Evolutionary conservation across 2,113 vertebrate species (phyloP).

Genomic region (Potamarius usumacintae): DNA sequence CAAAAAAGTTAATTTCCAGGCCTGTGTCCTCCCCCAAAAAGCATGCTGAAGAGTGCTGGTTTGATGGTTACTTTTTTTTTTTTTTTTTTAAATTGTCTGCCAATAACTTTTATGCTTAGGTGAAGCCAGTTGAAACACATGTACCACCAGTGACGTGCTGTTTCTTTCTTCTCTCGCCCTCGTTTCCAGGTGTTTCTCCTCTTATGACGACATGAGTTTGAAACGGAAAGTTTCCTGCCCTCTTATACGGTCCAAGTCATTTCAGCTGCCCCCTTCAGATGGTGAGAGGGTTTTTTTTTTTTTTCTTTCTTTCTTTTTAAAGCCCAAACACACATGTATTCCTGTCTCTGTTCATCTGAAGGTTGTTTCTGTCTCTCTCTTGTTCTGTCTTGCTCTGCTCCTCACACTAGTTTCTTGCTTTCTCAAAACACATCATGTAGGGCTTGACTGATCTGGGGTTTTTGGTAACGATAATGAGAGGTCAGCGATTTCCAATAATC

Average conservation of each 20-base stretch:
- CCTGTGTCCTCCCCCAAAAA: neutral
- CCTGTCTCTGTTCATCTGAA: neutral
- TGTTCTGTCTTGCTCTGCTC: neutral
- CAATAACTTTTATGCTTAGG: neutral
- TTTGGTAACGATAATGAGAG: too few relatives aligned
- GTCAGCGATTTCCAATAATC: too few relatives aligned
- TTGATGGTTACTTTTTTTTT: neutral
- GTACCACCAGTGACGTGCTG: neutral
- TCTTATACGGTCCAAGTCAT: conserved; percentile 92
- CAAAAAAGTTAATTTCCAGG: too few relatives aligned
- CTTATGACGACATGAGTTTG: conserved; percentile 95
- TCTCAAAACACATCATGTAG: neutral
- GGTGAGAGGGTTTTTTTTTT: conserved; percentile 64
- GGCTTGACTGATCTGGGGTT: too few relatives aligned
- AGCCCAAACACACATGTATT: neutral
- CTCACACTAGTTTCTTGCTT: neutral
- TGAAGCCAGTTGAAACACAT: too few relatives aligned
- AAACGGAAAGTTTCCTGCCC: conserved; percentile 91
- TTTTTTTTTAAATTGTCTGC: neutral
- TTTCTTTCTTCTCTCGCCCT: neutral
- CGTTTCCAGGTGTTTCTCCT: conserved; percentile 89
- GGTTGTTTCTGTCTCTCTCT: conserved; percentile 1
- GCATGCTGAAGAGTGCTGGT: neutral
- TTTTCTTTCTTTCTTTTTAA: too few relatives aligned
- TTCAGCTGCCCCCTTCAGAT: conserved; percentile 89